Evolutionary conservation across 1,140 invertebrate species (phyloP), one percentile per base, ranked within the genome.

Genomic region (Ridgeia piscesae): DNA sequence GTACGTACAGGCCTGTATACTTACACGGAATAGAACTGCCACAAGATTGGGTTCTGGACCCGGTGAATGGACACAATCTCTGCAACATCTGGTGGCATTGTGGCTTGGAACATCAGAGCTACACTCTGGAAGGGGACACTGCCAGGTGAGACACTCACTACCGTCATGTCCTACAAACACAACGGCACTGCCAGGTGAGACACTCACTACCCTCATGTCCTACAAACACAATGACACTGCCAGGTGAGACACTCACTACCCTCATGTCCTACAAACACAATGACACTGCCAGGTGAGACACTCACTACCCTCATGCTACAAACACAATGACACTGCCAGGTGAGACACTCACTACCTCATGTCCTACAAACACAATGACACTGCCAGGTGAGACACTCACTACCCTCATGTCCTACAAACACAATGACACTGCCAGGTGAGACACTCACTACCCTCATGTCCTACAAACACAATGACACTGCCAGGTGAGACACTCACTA

Each of bases 21-120:
- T 90, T 35, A 90, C 89, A 90, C 35, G 31, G 89, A 34, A 27
- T 90, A 90, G n/a, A 90, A 90, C 35, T 35, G 33, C 89, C 89
- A 90, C 11, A 90, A 35, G 89, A 34, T 90, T 11, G 89, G 89
- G 35, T 90, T 90, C 89, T 90, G 89, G 21, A 90, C 89, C 14
- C 89, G 89, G 14, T 27, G 33, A 34, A 90, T 90, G 17, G 89
- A 34, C 35, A 34, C 11, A 11, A 90, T 90, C 89, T 90, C 89
- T 34, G 89, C 89, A 4, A 27, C 4, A 31, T 27, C 11, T 8
- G 58, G 27, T 21, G 58, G 58, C 58, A 77, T 77, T 8, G 58
- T 77, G 58, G 58, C 58, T 77, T 21, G 58, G 58, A 77, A 77
- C 58, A 77, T 77, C 58, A 77, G 27, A 21, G 58, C 58, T 21